Evolutionary conservation across 2,113 vertebrate genomes (phyloP).

Genomic region (Chauna torquata): DNA sequence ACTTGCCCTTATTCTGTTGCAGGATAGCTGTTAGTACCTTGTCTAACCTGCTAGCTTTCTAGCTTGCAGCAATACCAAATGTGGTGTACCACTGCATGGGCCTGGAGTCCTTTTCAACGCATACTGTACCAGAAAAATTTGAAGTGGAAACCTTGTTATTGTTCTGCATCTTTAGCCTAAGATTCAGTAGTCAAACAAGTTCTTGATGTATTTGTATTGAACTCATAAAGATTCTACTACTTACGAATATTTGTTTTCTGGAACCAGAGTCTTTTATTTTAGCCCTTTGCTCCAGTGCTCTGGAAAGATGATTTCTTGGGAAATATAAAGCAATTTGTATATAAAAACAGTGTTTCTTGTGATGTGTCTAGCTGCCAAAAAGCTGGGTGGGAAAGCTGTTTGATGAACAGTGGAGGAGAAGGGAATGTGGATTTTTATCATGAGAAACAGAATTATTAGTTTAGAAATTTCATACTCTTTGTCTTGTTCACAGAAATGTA

Average conservation of each 20-base stretch:
- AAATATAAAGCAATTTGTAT: not conserved
- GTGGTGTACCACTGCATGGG: not conserved
- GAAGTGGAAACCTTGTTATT: not conserved
- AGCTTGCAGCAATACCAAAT: not conserved
- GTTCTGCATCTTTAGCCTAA: not conserved
- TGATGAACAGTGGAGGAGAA: not conserved
- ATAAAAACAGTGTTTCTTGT: not conserved
- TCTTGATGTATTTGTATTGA: not conserved
- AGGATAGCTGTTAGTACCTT: not conserved
- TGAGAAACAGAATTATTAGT: not conserved
- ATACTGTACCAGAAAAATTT: not conserved
- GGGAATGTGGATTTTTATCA: not conserved
- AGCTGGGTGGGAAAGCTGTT: not conserved
- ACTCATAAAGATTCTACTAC: not conserved
- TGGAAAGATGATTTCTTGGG: not conserved
- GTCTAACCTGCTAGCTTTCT: not conserved
- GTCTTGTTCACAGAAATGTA: not conserved
- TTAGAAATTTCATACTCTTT: not conserved
- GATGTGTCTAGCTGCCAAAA: not conserved
- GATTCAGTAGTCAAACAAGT: not conserved
- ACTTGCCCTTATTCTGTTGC: not conserved
- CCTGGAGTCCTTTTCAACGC: not conserved
- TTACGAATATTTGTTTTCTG: not conserved
- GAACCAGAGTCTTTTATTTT: not conserved
- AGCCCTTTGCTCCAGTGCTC: not conserved